Base-by-base conservation (phyloP, 2,888 invertebrate genomes). In the Pseudococcus longispinus region DNA sequence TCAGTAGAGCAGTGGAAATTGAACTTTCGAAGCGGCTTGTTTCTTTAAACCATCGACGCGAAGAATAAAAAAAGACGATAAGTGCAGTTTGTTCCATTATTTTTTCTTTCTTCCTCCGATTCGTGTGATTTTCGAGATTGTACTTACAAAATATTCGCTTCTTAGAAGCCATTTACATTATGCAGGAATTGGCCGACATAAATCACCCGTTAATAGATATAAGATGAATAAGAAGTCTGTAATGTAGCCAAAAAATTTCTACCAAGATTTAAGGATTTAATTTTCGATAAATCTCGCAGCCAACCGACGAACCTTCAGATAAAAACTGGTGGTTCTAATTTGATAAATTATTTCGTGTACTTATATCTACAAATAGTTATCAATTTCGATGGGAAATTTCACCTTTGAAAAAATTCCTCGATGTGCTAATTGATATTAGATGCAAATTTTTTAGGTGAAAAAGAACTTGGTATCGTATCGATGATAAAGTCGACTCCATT, bases 121-220 rank as follows among this genome's bases (percentile, higher is more conserved):
- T 42, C 42, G 20, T 80, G 42, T 42, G 77, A 80, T 80, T 80
- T 80, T 80, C 42, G 37, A 80, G 77, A 80, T 42, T 80, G 18
- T 42, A 23, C 77, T 80, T 80, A 20, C n/a, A 42, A 80, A 80
- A 42, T 42, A 20, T 42, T 80, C 42, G 77, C 42, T 80, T n/a
- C 9, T 80, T 42, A 42, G n/a, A 42, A 80, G 77, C 77, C 77
- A 42, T 80, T 80, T 42, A 80, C 77, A 80, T 80, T 42, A 80
- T 80, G 77, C 77, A 80, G 77, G 37, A 80, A 80, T 80, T 20
- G 77, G 42, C 20, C 42, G 9, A 80, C 42, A 80, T 80, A 80
- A 80, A 80, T 80, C 77, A 80, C 77, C 42, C 77, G 77, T 80
- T 80, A 80, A 80, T 80, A 80, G 77, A 80, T 80, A 80, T 42